Evolutionary conservation across 2,888 invertebrate species (phyloP).

Genomic region (Taphrorychus bicolor): DNA sequence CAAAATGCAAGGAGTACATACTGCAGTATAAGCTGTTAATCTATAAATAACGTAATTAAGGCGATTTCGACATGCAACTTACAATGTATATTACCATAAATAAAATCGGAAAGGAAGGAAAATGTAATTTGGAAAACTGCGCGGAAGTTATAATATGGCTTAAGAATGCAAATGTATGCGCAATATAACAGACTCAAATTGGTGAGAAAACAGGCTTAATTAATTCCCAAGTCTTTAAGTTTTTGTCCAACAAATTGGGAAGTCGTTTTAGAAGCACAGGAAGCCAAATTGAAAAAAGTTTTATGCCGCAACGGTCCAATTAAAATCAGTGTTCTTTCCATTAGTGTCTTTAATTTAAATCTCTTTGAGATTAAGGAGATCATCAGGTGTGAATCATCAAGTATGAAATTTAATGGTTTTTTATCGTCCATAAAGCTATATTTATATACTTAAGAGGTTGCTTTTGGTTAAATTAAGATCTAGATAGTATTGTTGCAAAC

Average conservation of each 20-base stretch:
- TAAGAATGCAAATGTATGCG: constrained; percentile 20
- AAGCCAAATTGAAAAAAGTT: neutral
- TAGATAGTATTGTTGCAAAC: too few species aligned
- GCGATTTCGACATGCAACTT: neutral
- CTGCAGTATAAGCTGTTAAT: too few species aligned
- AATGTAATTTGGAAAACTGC: constrained; percentile 11
- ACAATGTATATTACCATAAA: neutral
- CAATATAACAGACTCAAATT: constrained; percentile 21
- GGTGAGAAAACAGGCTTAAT: constrained; percentile 17
- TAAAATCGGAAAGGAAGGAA: neutral
- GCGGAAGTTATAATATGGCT: constrained; percentile 13
- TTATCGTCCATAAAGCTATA: too few species aligned
- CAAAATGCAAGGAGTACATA: too few species aligned
- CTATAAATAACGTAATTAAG: neutral
- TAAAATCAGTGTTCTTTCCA: neutral
- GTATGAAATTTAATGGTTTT: too few species aligned
- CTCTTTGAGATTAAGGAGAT: too few species aligned
- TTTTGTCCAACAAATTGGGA: constrained; percentile 20
- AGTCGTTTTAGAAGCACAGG: constrained; percentile 12
- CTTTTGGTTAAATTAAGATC: too few species aligned
- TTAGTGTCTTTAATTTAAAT: neutral
- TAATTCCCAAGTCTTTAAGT: constrained; percentile 20
- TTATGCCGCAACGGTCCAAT: neutral
- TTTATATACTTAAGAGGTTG: too few species aligned
- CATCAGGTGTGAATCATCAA: too few species aligned